Conservation (phyloP, 2,888 invertebrate species). For the Brachyopa scutellaris region DNA sequence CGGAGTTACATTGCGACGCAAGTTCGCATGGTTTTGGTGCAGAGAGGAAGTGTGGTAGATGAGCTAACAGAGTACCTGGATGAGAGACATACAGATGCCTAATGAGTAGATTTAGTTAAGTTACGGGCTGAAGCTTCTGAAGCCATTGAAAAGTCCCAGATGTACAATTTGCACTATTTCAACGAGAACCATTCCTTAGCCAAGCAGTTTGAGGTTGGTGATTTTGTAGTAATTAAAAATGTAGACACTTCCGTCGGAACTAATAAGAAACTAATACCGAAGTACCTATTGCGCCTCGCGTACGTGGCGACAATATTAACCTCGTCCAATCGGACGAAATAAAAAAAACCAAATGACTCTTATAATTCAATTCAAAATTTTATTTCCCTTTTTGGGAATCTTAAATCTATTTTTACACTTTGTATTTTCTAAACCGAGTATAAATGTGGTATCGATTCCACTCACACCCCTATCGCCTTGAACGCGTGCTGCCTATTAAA, state of each 20-base stretch:
- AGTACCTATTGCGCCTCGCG: no score
- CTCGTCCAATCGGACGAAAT: no score
- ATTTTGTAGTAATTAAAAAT: conserved; percentile 7
- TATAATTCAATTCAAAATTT: no score
- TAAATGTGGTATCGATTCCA: no score
- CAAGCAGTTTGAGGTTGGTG: neutral
- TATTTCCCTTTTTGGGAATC: no score
- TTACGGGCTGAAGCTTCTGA: neutral
- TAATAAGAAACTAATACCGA: conserved; percentile 13
- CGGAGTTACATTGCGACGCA: conserved; percentile 76
- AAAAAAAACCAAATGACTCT: no score
- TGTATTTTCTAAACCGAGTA: no score
- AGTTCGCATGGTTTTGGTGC: conserved; percentile 73
- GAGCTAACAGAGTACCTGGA: conserved; percentile 1
- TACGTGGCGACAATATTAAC: no score
- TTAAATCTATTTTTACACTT: no score
- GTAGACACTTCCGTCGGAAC: conserved; percentile 12
- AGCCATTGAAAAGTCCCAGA: neutral
- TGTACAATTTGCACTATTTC: conserved; percentile 13
- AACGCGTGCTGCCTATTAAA: no score
- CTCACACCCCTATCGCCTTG: no score
- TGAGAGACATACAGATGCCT: neutral
- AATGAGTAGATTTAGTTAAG: neutral
- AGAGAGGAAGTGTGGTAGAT: neutral
- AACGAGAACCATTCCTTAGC: neutral